phyloP scores from a whole-genome alignment of 2,888 invertebrate genomes.

The Heliconius aoede region DNA sequence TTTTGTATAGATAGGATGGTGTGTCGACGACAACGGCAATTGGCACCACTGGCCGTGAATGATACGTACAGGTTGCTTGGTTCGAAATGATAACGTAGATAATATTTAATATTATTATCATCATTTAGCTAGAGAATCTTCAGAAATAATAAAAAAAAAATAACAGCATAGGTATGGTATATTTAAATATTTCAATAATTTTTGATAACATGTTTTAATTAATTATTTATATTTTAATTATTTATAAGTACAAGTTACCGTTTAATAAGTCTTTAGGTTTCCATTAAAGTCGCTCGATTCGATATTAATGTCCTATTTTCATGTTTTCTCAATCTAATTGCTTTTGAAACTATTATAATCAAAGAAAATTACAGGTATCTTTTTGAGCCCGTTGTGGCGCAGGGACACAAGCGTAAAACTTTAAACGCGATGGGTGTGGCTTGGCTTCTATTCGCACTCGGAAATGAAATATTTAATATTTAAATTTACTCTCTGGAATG shows the following conservation, averaged over 20 bases:
- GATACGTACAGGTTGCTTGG: conserved; percentile 54
- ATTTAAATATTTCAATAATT: background rate
- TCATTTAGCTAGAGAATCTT: conserved; percentile 12
- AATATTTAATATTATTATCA: conserved; percentile 6
- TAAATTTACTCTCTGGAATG: too few relatives aligned
- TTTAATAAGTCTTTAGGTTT: background rate
- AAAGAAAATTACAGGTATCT: background rate
- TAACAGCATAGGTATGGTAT: background rate
- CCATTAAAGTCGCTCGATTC: too few relatives aligned
- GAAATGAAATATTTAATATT: too few relatives aligned
- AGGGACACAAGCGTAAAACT: too few relatives aligned
- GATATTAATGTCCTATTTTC: too few relatives aligned
- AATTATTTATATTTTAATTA: background rate
- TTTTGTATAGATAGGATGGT: conserved; percentile 40
- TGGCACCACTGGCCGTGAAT: conserved; percentile 43
- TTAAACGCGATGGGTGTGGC: too few relatives aligned
- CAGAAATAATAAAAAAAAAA: background rate
- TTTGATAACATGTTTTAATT: conserved; percentile 7
- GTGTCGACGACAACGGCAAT: conserved; percentile 44
- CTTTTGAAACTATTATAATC: too few relatives aligned
- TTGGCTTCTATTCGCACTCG: too few relatives aligned
- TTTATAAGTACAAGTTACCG: background rate
- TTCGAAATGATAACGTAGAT: conserved; percentile 29
- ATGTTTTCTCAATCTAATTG: too few relatives aligned
- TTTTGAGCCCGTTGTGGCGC: background rate